These are phyloP conservation scores for Champsocephalus gunnari DNA, from an alignment of 2,797 vertebrate species.

Conservation along the genomic window DNA sequence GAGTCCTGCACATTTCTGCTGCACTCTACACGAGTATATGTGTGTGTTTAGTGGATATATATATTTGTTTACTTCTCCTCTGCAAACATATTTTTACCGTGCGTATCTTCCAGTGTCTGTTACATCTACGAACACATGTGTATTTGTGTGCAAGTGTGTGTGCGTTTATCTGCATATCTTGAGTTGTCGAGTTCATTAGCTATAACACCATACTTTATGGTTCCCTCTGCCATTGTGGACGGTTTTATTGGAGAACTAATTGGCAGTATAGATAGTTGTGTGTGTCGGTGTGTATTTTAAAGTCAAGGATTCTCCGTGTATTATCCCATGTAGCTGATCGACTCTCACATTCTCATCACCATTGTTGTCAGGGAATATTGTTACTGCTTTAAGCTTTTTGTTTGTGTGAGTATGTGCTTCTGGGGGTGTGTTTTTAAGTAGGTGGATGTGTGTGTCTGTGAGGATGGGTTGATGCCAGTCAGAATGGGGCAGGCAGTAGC, in stretches of 20 bases:
- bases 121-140: conserved; percentile 10
- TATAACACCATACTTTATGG: conserved; percentile 61
- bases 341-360: conserved; percentile 20
- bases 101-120: conserved; percentile 19
- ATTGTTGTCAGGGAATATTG: conserved; percentile 12
- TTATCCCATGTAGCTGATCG: conserved; percentile 17
- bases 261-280: conserved; percentile 58
- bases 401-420: background rate
- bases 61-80: conserved; percentile 38
- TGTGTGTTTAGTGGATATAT: conserved; percentile 26
- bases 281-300: conserved; percentile 28
- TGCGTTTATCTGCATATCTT: conserved; percentile 54
- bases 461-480: conserved; percentile 16
- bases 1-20: conserved; percentile 40
- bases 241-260: conserved; percentile 72
- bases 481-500: conserved; percentile 29
- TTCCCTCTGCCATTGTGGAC: conserved; percentile 42
- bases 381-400: conserved; percentile 19
- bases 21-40: background rate
- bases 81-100: conserved; percentile 28
- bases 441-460: conserved; percentile 26
- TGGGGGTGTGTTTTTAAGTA: background rate
- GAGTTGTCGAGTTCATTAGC: conserved; percentile 63
- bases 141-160: conserved; percentile 25
- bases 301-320: conserved; percentile 25